A percentile compares a stretch with the other conserved stretches of the same genome.
phyloP scores from a whole-genome alignment of 1,140 invertebrate species.

The Alviniconcha marisindica region DNA sequence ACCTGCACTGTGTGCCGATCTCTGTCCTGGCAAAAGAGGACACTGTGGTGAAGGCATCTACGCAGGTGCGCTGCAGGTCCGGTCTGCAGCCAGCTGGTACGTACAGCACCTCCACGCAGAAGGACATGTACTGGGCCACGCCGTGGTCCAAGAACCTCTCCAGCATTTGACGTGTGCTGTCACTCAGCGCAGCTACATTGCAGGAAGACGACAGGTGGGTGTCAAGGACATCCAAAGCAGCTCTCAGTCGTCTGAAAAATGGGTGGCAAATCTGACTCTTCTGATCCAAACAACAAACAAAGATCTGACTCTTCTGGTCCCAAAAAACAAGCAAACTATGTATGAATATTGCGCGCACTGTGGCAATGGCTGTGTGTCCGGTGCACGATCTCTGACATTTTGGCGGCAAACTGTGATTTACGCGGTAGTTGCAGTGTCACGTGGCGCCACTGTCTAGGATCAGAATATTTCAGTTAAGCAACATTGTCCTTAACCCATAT shows the following conservation, averaged over 20 bases:
- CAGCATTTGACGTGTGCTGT: background rate
- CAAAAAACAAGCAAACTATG: too few species aligned
- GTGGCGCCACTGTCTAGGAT: too few species aligned
- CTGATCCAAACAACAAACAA: too few species aligned
- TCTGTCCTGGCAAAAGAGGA: constrained; percentile 14
- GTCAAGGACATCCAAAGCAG: background rate
- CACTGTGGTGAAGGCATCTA: background rate
- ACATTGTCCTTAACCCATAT: too few species aligned
- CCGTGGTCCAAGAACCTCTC: background rate
- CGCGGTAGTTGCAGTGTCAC: too few species aligned
- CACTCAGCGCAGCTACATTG: background rate
- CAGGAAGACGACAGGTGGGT: background rate
- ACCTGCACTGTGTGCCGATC: constrained; percentile 8
- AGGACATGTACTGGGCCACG: background rate
- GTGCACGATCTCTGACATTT: too few species aligned
- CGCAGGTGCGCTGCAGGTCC: background rate
- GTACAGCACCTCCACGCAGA: background rate
- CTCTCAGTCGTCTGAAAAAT: background rate
- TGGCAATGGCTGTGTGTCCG: too few species aligned
- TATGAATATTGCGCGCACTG: too few species aligned
- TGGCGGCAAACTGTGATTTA: too few species aligned
- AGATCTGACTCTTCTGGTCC: too few species aligned
- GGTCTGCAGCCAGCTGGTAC: background rate
- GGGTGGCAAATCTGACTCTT: too few species aligned
- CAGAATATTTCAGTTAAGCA: too few species aligned